Evolutionary conservation across 2,797 vertebrate genomes (phyloP).

Genomic region (Pampus argenteus): DNA sequence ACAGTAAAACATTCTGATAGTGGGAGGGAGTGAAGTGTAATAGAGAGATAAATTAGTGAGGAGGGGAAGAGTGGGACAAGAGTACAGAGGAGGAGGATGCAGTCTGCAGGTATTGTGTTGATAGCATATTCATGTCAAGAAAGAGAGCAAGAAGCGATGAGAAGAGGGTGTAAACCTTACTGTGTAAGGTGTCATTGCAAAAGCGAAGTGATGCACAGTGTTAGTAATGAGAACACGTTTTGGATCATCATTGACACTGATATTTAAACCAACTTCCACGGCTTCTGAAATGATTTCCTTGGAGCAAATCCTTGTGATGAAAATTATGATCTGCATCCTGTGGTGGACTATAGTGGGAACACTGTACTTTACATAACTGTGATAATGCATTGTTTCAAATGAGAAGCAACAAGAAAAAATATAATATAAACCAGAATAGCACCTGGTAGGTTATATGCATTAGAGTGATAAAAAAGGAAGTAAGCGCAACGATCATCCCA

Average conservation of each 20-base stretch:
- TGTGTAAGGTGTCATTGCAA: conserved; percentile 41
- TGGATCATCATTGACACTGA: conserved; percentile 18
- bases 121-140: conserved; percentile 33
- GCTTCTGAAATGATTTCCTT: conserved; percentile 4
- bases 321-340: conserved; percentile 23
- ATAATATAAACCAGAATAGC: background rate
- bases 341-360: conserved; percentile 1
- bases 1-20: conserved; percentile 61
- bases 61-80: conserved; percentile 29
- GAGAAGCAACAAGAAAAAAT: background rate
- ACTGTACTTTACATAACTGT: background rate
- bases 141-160: conserved; percentile 28
- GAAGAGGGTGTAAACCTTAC: conserved; percentile 42
- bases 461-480: conserved; percentile 13
- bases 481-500: conserved; percentile 10
- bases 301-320: background rate
- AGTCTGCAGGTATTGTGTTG: conserved; percentile 41
- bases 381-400: conserved; percentile 2
- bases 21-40: conserved; percentile 53
- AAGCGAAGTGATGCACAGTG: conserved; percentile 8
- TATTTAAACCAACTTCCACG: conserved; percentile 53
- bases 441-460: background rate
- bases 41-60: conserved; percentile 51
- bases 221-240: conserved; percentile 27
- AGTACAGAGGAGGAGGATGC: conserved; percentile 28